phyloP scores from a whole-genome alignment of 1,140 invertebrate species.

The Triops cancriformis region DNA sequence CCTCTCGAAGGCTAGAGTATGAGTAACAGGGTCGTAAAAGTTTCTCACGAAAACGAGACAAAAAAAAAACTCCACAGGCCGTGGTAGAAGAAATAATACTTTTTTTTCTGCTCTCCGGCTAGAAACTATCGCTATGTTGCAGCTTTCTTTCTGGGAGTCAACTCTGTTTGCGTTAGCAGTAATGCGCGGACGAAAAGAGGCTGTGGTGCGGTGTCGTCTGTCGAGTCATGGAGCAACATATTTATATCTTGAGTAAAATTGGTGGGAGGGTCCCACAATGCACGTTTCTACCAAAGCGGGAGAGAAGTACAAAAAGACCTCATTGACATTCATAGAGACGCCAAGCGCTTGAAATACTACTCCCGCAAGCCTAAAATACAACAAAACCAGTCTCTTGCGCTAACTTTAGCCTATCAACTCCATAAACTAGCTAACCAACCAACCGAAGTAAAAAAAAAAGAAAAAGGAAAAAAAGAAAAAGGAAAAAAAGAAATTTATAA shows the following conservation, averaged over 20 bases:
- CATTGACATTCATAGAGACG: conserved; percentile 5
- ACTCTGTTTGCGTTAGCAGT: neutral
- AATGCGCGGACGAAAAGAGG: neutral
- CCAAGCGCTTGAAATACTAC: neutral
- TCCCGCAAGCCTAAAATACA: neutral
- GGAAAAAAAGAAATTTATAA: no score
- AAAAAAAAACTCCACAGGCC: neutral
- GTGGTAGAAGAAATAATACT: no score
- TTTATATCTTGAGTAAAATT: neutral
- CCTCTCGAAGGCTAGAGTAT: neutral
- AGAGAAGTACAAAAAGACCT: neutral
- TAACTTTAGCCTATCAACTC: neutral
- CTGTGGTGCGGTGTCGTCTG: neutral
- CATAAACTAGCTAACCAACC: neutral
- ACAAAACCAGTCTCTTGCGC: neutral
- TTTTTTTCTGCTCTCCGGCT: no score
- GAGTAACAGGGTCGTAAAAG: neutral
- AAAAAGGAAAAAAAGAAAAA: no score
- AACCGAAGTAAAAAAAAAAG: neutral
- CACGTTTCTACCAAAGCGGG: neutral
- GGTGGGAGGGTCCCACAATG: neutral
- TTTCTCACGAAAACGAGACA: neutral
- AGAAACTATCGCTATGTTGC: neutral
- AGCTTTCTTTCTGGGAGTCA: neutral
- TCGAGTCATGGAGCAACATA: neutral